Conservation (phyloP, 2,797 vertebrate species). For the Sebastes glaucus region DNA sequence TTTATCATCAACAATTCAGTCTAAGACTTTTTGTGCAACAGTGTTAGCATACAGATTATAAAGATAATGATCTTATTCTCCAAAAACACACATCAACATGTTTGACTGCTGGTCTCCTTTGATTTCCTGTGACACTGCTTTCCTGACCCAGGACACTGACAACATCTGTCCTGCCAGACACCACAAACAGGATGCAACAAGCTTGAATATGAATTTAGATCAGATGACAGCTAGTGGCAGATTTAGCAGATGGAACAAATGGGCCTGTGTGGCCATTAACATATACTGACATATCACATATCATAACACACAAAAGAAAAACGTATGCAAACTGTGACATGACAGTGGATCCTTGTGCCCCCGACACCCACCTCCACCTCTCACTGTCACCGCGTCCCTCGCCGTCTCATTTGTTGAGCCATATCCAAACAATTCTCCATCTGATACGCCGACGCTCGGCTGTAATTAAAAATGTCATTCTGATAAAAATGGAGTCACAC, state of each 20-base stretch:
- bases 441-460: slow-evolving; percentile 46
- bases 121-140: background rate
- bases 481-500: slow-evolving; percentile 52
- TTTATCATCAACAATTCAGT: background rate
- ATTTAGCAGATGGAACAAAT: slow-evolving; percentile 5
- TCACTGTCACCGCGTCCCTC: background rate
- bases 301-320: background rate
- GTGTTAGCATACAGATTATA: background rate
- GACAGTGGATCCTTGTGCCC: background rate
- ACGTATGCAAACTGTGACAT: background rate
- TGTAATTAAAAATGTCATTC: slow-evolving; percentile 72
- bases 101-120: background rate
- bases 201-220: slow-evolving; percentile 19
- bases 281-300: background rate
- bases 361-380: background rate
- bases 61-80: background rate
- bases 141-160: background rate
- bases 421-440: slow-evolving; percentile 44
- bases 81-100: background rate
- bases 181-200: slow-evolving; percentile 18
- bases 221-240: background rate
- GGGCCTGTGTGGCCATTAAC: background rate
- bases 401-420: background rate
- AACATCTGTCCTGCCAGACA: slow-evolving; percentile 15
- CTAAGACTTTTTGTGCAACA: background rate